Base-by-base conservation (phyloP, 2,113 vertebrate genomes). In the Mixornis gularis region DNA sequence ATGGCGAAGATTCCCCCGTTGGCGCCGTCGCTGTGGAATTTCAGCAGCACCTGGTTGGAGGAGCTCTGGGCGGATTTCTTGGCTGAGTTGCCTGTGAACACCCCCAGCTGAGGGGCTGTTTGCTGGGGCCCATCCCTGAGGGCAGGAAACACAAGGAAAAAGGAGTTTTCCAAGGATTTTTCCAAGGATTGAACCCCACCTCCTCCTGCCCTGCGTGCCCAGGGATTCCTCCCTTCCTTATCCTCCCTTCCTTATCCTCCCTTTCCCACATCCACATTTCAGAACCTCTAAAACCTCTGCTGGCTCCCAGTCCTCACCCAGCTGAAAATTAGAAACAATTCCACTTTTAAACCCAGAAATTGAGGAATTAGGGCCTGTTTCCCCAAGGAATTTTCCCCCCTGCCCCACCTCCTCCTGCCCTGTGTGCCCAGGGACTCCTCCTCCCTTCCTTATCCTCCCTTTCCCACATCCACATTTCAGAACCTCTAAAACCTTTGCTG, bases 111-210 rank as follows among this genome's bases (percentile, higher is more conserved):
- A 2, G 98, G 98, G 46, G 97, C 97, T 6, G 98, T 98, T 93
- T 98, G 98, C 91, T 98, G 98, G 4, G 98, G 98, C 5, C 99
- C 99, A 49, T 99, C 99, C 99, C 99, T 99, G 74, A 13, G 2
- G 40, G 32, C 80, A 95, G 59, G 66, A 9, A 72, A 82, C 25
- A 81, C 21, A 26, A 30, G 43, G 38, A 17, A 36, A 86, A 30
- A 26, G 48, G 25, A 7, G 6, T 51, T 51, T 51, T 17, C 25
- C 27, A 52, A 53, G 29, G 52, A 53, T 70, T 38, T 66, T 70
- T 7, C 12, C 38, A 20, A 26, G 66, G 66, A 3, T 62, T 82
- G 11, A 14, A 77, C 17, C 30, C 24, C 19, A 9, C 25, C 46
- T 19, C 36, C 58, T 52, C 41, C 55, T 26, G 41, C 5, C 3